These are phyloP conservation scores for Tipula vernalis DNA, from an alignment of 2,888 invertebrate genomes.

Conservation along the genomic window DNA sequence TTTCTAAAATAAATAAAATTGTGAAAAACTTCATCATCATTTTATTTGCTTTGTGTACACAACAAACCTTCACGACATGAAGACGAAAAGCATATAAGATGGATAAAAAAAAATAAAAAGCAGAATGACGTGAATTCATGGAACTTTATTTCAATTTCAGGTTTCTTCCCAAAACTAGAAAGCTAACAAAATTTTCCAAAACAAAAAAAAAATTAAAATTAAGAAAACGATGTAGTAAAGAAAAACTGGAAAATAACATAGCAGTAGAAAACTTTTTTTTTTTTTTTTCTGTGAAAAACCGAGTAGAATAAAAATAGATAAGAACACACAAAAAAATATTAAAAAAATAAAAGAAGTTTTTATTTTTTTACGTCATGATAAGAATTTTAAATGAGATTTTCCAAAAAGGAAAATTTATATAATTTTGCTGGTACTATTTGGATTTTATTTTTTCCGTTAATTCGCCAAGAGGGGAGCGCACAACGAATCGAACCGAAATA, in stretches of 20 bases:
- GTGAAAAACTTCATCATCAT: not conserved
- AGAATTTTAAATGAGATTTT: constrained; percentile 4
- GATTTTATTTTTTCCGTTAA: not conserved
- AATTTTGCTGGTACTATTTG: not conserved
- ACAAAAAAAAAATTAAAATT: not conserved
- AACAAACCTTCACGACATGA: not conserved
- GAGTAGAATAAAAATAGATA: constrained; percentile 4
- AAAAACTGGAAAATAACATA: not conserved
- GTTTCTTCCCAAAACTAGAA: not conserved
- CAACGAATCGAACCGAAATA: not conserved
- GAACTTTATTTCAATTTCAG: not conserved
- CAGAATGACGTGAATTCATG: not conserved
- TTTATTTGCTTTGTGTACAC: not conserved
- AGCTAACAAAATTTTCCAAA: not conserved
- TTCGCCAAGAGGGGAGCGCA: not conserved
- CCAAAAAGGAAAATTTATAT: not conserved
- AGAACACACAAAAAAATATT: not conserved
- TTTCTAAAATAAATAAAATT: not conserved
- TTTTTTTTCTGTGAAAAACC: not conserved
- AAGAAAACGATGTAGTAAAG: not conserved
- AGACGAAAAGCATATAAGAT: not conserved
- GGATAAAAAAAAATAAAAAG: not conserved
- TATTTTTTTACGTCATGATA: not conserved
- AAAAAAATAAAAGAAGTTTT: not conserved
- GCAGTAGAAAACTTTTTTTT: not conserved